Evolutionary conservation across 2,113 vertebrate species (phyloP).

Genomic region (Rhombomys opimus): DNA sequence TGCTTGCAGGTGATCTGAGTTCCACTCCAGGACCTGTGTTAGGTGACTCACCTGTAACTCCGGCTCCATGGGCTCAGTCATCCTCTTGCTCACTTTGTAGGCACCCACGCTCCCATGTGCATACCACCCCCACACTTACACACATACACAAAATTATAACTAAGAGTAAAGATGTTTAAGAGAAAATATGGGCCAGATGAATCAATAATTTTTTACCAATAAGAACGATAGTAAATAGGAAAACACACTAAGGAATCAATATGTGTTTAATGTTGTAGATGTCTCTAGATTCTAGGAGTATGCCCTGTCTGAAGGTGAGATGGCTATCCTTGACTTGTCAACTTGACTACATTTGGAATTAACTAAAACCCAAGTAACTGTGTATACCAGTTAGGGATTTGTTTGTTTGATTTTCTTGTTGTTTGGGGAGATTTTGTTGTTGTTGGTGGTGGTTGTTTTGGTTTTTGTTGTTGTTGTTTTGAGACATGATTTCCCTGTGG

Average conservation of each 20-base stretch:
- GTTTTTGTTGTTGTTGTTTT: background rate
- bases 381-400: background rate
- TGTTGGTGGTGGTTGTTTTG: background rate
- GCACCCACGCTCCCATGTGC: background rate
- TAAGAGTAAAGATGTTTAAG: background rate
- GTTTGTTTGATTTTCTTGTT: too few relatives aligned
- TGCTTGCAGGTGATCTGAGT: background rate
- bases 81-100: background rate
- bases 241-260: background rate
- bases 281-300: conserved; percentile 6
- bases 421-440: too few relatives aligned
- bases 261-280: conserved; percentile 22
- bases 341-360: background rate
- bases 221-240: background rate
- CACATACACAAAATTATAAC: background rate
- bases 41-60: background rate
- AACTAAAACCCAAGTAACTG: background rate
- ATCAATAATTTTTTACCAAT: background rate
- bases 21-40: background rate
- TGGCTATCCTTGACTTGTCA: background rate
- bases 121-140: background rate
- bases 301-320: background rate
- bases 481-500: background rate
- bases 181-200: background rate
- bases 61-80: background rate